phyloP scores from a whole-genome alignment of 2,113 vertebrate species.

The Corythornis vintsioides region DNA sequence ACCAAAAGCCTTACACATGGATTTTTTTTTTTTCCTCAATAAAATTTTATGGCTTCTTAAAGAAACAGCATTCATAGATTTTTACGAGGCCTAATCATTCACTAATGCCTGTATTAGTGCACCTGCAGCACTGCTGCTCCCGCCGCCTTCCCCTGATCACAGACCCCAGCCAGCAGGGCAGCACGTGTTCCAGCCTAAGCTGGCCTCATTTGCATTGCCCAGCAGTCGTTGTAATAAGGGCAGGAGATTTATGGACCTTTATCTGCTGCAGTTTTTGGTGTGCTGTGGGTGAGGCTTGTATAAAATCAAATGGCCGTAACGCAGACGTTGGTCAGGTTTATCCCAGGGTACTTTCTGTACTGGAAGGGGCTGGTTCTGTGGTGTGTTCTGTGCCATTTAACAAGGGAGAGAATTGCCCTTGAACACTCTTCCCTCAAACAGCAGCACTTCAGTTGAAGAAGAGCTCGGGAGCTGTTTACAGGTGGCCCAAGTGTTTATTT shows the following conservation, averaged over 20 bases:
- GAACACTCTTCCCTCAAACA: background rate
- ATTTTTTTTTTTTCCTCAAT: constrained; percentile 59
- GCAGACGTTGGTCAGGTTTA: accelerated
- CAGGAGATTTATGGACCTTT: constrained; percentile 23
- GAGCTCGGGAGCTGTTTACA: background rate
- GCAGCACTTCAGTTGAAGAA: background rate
- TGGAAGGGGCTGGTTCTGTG: background rate
- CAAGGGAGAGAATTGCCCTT: background rate
- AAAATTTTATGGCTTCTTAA: constrained; percentile 64
- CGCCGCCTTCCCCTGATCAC: background rate
- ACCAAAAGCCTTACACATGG: constrained; percentile 45
- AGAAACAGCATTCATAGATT: constrained; percentile 67
- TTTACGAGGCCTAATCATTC: constrained; percentile 67
- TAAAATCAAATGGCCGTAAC: background rate
- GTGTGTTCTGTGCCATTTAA: background rate
- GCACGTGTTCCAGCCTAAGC: background rate
- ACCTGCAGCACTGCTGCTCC: constrained; percentile 71
- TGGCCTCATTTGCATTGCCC: background rate
- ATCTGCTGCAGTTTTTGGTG: background rate
- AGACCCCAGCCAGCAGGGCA: background rate
- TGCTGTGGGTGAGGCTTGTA: background rate
- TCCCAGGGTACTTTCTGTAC: accelerated
- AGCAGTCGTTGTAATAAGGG: background rate
- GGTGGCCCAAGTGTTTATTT: accelerated
- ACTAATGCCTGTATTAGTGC: constrained; percentile 74